Conservation (phyloP, 2,888 invertebrate genomes). For the Drosophila kambysellisi region DNA sequence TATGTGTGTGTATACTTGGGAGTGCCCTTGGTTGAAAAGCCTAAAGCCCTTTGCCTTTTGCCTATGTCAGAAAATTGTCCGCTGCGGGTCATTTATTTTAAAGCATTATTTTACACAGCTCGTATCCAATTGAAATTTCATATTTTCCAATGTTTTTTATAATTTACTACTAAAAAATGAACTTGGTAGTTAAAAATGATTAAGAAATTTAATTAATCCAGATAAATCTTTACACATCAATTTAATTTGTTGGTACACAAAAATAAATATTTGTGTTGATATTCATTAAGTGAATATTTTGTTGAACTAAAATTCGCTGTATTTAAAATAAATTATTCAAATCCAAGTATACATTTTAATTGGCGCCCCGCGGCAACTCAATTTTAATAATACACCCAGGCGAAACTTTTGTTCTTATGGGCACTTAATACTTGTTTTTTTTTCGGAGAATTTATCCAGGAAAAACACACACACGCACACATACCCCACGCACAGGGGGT, state of each 20-base stretch:
- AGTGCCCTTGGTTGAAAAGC: conserved; percentile 22
- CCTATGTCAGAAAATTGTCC: conserved; percentile 53
- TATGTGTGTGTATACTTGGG: conserved; percentile 11
- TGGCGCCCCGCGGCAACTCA: conserved; percentile 1
- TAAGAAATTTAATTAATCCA: not conserved
- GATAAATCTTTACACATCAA: not conserved
- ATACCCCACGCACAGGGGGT: not conserved
- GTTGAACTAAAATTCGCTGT: conserved; percentile 20
- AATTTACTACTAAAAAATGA: not conserved
- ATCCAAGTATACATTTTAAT: conserved; percentile 35
- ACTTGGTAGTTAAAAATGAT: not conserved
- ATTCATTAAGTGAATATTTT: not conserved
- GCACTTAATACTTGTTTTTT: conserved; percentile 3
- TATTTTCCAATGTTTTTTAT: conserved; percentile 3
- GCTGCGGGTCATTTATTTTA: conserved; percentile 72
- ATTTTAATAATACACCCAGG: conserved; percentile 10
- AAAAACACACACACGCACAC: not conserved
- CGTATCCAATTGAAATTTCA: conserved; percentile 30
- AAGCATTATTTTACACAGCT: conserved; percentile 29
- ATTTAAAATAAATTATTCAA: conserved; percentile 54
- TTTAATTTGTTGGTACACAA: not conserved
- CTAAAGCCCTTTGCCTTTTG: conserved; percentile 55
- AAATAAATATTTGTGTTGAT: not conserved
- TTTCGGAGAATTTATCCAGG: not conserved
- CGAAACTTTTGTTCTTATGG: conserved; percentile 10